Evolutionary conservation across 2,113 vertebrate genomes (phyloP).

Genomic region (Mustelus asterias): DNA sequence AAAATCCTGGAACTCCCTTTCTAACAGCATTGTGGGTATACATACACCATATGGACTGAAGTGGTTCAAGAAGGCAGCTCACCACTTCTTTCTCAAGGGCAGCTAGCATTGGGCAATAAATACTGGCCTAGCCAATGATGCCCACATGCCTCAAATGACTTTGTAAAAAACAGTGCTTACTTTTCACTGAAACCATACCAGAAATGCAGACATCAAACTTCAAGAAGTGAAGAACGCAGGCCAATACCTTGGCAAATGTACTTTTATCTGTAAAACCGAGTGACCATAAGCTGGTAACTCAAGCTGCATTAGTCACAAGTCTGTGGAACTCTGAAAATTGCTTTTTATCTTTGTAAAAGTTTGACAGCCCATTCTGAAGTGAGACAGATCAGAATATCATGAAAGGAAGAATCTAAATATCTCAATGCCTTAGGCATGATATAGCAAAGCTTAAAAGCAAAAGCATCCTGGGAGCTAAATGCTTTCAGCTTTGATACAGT

Average conservation of each 20-base stretch:
- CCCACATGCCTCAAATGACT: too few relatives aligned
- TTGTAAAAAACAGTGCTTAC: too few relatives aligned
- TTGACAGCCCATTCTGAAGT: neutral
- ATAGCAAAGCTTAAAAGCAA: neutral
- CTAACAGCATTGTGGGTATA: too few relatives aligned
- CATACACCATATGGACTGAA: too few relatives aligned
- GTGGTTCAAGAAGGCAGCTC: too few relatives aligned
- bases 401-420: neutral
- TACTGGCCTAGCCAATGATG: too few relatives aligned
- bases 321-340: neutral
- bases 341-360: neutral
- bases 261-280: neutral
- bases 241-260: neutral
- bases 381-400: neutral
- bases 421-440: neutral
- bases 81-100: too few relatives aligned
- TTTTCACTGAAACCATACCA: too few relatives aligned
- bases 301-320: neutral
- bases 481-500: constrained; percentile 20
- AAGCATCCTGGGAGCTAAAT: constrained; percentile 6
- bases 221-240: neutral
- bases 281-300: neutral
- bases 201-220: neutral
- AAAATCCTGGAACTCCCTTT: too few relatives aligned
- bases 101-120: too few relatives aligned